Conservation (phyloP, 2,797 vertebrate species). For the Leucoraja ocellata region DNA sequence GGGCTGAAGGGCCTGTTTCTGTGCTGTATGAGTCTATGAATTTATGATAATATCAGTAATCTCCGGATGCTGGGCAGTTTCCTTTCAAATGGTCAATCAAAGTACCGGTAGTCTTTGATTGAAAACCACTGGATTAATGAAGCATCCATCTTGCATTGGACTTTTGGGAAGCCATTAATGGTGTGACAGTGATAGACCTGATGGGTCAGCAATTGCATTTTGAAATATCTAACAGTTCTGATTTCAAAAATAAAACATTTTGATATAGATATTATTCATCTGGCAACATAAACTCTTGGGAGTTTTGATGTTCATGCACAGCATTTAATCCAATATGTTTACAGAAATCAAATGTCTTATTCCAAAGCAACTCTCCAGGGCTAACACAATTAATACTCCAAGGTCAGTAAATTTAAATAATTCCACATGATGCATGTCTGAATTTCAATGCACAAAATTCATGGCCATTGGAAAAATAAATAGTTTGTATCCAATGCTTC, state of each 20-base stretch:
- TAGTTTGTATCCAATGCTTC: too few relatives aligned
- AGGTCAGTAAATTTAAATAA: background rate
- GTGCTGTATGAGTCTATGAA: too few relatives aligned
- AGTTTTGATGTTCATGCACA: background rate
- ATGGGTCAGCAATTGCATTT: background rate
- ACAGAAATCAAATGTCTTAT: background rate
- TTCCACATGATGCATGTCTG: background rate
- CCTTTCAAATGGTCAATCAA: background rate
- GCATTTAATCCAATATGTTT: background rate
- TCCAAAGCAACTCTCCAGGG: background rate
- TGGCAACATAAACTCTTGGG: too few relatives aligned
- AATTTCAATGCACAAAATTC: background rate
- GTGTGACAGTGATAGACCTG: background rate
- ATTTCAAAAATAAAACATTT: background rate
- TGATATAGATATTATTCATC: background rate
- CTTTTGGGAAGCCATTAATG: background rate
- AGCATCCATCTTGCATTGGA: too few relatives aligned
- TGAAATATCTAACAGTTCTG: background rate
- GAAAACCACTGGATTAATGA: background rate
- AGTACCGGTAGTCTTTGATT: too few relatives aligned
- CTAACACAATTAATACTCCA: background rate
- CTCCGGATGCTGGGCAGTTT: background rate
- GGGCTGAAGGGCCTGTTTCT: too few relatives aligned
- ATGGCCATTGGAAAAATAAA: background rate
- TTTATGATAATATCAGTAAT: too few relatives aligned